Evolutionary conservation across 2,888 invertebrate species (phyloP).

Genomic region (Dione vanillae): DNA sequence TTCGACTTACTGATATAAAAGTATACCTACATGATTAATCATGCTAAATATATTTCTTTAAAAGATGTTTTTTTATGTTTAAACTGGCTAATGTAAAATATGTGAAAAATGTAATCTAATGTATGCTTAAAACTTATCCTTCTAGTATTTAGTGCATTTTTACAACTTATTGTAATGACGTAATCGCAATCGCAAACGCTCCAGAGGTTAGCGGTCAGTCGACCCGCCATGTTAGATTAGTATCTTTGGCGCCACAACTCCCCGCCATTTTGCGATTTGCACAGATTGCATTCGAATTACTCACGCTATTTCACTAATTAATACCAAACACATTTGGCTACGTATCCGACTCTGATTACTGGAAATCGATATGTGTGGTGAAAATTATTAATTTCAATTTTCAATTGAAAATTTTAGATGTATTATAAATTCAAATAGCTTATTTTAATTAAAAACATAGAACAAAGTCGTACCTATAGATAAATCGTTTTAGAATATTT

Average conservation of each 20-base stretch:
- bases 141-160: slow-evolving; percentile 22
- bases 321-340: slow-evolving; percentile 45
- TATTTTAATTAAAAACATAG: slow-evolving; percentile 3
- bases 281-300: slow-evolving; percentile 69
- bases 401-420: slow-evolving; percentile 2
- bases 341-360: slow-evolving; percentile 26
- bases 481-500: background rate
- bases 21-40: no score
- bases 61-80: no score
- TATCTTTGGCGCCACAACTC: slow-evolving; percentile 77
- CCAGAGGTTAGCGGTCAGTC: slow-evolving; percentile 70
- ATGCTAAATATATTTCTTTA: no score
- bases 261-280: slow-evolving; percentile 64
- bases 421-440: slow-evolving; percentile 7
- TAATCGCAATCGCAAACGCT: slow-evolving; percentile 57
- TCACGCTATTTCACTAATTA: slow-evolving; percentile 67
- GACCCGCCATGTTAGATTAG: slow-evolving; percentile 70
- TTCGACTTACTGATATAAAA: no score
- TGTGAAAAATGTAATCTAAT: no score
- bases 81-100: no score
- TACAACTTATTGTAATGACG: slow-evolving; percentile 50
- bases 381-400: slow-evolving; percentile 24
- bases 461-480: no score
- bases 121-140: no score
- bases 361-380: slow-evolving; percentile 30